Conservation (phyloP, 2,888 invertebrate species). For the Caenorhabditis sp. region DNA sequence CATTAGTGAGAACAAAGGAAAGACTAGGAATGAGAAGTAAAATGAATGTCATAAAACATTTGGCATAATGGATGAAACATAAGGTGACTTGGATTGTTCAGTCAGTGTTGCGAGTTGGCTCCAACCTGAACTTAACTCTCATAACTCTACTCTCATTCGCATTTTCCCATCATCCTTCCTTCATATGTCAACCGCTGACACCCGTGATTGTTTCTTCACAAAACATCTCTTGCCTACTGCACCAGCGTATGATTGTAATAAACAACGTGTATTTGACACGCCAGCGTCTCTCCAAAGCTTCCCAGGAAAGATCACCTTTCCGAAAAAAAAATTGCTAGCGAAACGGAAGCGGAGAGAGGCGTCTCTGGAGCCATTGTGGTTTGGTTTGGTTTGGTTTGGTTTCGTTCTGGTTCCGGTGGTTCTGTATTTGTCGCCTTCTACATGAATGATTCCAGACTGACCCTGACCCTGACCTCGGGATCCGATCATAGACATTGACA, state of each 20-base stretch:
- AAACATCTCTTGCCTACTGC: no score
- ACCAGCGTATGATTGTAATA: conserved; percentile 42
- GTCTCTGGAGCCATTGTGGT: not conserved
- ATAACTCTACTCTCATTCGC: conserved; percentile 14
- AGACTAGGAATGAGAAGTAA: not conserved
- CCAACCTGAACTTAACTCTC: no score
- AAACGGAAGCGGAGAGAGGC: not conserved
- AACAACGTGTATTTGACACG: conserved; percentile 51
- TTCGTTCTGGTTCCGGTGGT: not conserved
- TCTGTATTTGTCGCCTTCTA: no score
- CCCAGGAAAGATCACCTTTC: conserved; percentile 40
- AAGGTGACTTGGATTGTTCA: no score
- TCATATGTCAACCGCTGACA: conserved; percentile 54
- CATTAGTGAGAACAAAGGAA: conserved; percentile 43
- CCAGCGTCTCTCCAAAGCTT: conserved; percentile 2
- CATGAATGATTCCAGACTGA: conserved; percentile 19
- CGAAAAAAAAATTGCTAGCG: conserved; percentile 1
- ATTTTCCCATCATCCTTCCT: conserved; percentile 31
- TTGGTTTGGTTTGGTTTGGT: not conserved
- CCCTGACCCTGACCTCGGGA: not conserved
- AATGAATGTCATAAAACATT: no score
- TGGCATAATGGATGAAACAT: conserved; percentile 29
- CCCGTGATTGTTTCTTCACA: conserved; percentile 34
- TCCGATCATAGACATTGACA: no score
- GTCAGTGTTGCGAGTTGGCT: conserved; percentile 17